phyloP scores from a whole-genome alignment of 2,888 invertebrate species.

The Apantesis nais region DNA sequence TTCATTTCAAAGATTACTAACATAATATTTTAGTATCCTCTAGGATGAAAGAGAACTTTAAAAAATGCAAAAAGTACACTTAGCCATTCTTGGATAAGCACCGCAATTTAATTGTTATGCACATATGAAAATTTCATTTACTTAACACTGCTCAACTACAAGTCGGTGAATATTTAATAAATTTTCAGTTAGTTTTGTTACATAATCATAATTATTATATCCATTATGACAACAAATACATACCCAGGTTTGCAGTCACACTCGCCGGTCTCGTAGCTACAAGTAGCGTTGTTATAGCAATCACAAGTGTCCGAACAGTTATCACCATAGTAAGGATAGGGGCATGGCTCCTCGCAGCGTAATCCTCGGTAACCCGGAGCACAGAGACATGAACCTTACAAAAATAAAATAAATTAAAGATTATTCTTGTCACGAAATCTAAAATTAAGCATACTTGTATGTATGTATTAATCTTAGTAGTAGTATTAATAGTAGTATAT shows the following conservation, averaged over 20 bases:
- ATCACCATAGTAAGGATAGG: slow-evolving; percentile 90
- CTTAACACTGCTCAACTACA: too few species aligned
- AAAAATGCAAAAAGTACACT: too few species aligned
- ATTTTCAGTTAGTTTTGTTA: not conserved
- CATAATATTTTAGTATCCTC: too few species aligned
- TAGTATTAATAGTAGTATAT: too few species aligned
- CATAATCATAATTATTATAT: not conserved
- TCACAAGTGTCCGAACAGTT: slow-evolving; percentile 92
- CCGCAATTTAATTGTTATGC: too few species aligned
- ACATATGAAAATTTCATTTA: too few species aligned
- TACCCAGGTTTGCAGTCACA: slow-evolving; percentile 91
- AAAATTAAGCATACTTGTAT: too few species aligned
- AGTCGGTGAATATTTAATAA: too few species aligned
- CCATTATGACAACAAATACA: slow-evolving; percentile 13
- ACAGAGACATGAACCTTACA: slow-evolving; percentile 89
- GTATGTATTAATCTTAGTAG: too few species aligned
- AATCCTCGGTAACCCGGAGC: slow-evolving; percentile 92
- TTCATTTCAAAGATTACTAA: not conserved
- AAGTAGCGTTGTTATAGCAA: slow-evolving; percentile 92
- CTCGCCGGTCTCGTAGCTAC: slow-evolving; percentile 92
- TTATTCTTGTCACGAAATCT: not conserved
- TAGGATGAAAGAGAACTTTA: too few species aligned
- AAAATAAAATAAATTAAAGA: not conserved
- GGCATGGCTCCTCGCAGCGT: slow-evolving; percentile 90
- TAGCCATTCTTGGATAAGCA: too few species aligned